These are phyloP conservation scores for Anguilla japonica DNA, from an alignment of 2,113 vertebrate genomes.

Conservation along the genomic window DNA sequence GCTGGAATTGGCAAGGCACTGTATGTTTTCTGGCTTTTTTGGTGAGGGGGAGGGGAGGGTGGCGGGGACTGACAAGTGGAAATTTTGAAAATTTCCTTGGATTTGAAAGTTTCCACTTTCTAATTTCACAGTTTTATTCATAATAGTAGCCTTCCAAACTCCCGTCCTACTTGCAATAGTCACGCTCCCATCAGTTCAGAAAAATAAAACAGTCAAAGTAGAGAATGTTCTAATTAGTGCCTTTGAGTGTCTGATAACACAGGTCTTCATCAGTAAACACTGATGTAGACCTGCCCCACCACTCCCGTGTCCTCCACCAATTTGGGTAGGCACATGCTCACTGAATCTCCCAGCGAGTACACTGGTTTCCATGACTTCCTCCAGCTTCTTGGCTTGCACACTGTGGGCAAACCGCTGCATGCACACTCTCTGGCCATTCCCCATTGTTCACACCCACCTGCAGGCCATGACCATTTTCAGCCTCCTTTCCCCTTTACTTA, in stretches of 20 bases:
- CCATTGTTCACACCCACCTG: no score
- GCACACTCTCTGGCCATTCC: no score
- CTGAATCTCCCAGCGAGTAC: no score
- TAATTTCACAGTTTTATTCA: not conserved
- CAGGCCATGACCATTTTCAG: not conserved
- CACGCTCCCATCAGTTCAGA: not conserved
- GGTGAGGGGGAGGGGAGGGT: no score
- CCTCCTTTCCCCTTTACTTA: not conserved
- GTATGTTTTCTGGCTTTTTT: constrained; percentile 6
- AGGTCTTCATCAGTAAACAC: no score
- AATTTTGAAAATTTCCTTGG: not conserved
- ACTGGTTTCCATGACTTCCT: not conserved
- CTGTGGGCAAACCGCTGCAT: no score
- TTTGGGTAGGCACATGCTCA: no score
- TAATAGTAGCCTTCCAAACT: not conserved
- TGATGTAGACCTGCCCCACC: not conserved
- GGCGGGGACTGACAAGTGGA: no score
- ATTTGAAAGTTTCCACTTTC: not conserved
- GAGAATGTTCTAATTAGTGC: not conserved
- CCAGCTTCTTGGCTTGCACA: no score
- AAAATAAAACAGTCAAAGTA: not conserved
- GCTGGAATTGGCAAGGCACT: not conserved
- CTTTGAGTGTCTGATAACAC: no score
- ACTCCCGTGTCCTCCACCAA: not conserved
- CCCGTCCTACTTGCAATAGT: not conserved